Base-by-base conservation (phyloP, 2,888 invertebrate genomes). In the Xylocampa areola region DNA sequence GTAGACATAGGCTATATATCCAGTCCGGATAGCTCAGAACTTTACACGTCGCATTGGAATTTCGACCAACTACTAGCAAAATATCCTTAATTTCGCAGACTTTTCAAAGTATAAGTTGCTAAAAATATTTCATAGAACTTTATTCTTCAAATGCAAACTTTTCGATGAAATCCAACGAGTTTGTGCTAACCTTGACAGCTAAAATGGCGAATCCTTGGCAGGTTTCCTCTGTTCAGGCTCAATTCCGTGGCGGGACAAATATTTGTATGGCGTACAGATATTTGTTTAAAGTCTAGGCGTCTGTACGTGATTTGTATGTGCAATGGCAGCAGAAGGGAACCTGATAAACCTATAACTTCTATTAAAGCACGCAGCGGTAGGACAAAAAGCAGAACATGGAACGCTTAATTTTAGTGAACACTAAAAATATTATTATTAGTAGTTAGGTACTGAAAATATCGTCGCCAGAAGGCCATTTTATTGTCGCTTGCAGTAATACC, bases 251-350 rank as follows among this genome's bases (percentile, higher is more conserved):
- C 36, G 30, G 16, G 13, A 27, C 27, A 41, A 60, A 61, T 47
- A 41, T 40, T 45, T 30, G 19, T 29, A 43, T 14, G 14, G 4
- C 11, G 7, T 40, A 33, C 33, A 43, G 29, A 25, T 57, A 35
- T 44, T 62, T 40, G 33, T 17, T 14, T 10, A 16, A 35, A 27
- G 39, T 43, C 49, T 62, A 33, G 43, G 43, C 49, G 33, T 25
- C 62, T 21, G 11, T 57, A 44, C 39, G 43, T 55, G 55, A 39
- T 61, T 43, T 39, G 49, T 44, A 19, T 62, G 21, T 41, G 27
- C 37, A 47, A 11, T 2, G 43, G 23, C 8, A 6, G 14, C 19
- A 35, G 14, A 17, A 1, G 13, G n/a, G 4, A 6, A 10, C 16
- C 10, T 10, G 17, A 4, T 8, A 11, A 4, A 32, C 13, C 13